Conservation (phyloP, 1,140 invertebrate species). For the Caenorhabditis remanei region DNA sequence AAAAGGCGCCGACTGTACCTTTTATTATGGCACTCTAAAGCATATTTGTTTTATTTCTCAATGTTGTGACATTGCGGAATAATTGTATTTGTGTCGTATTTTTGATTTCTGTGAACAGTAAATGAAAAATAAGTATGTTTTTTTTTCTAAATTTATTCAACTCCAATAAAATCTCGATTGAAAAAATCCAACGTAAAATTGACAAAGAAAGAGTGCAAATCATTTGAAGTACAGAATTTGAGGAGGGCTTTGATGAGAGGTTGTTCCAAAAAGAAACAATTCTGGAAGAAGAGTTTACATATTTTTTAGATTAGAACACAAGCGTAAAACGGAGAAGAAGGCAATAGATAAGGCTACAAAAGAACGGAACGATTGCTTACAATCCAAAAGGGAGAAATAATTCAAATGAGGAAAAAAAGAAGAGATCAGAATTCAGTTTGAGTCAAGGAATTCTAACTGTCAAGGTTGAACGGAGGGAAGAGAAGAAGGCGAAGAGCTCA, state of each 20-base stretch:
- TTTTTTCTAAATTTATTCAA: background rate
- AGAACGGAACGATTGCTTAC: background rate
- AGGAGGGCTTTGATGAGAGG: background rate
- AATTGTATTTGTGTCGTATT: no score
- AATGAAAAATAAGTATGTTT: no score
- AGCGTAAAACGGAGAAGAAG: background rate
- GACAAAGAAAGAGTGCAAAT: conserved; percentile 23
- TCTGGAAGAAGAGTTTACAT: background rate
- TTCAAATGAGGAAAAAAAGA: background rate
- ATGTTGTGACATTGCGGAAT: no score
- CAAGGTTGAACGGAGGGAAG: background rate
- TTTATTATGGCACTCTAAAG: no score
- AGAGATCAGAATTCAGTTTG: conserved; percentile 39
- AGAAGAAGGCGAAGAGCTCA: conserved; percentile 21
- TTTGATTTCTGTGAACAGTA: no score
- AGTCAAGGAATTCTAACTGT: conserved; percentile 53
- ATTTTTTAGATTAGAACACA: conserved; percentile 1
- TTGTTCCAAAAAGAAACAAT: background rate
- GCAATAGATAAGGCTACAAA: conserved; percentile 2
- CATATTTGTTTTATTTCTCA: no score
- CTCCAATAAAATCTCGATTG: background rate
- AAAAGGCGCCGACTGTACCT: no score
- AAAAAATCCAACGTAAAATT: background rate
- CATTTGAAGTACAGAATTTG: conserved; percentile 37
- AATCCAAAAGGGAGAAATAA: background rate